Base-by-base conservation (phyloP, 2,888 invertebrate species). In the Xestia xanthographa region DNA sequence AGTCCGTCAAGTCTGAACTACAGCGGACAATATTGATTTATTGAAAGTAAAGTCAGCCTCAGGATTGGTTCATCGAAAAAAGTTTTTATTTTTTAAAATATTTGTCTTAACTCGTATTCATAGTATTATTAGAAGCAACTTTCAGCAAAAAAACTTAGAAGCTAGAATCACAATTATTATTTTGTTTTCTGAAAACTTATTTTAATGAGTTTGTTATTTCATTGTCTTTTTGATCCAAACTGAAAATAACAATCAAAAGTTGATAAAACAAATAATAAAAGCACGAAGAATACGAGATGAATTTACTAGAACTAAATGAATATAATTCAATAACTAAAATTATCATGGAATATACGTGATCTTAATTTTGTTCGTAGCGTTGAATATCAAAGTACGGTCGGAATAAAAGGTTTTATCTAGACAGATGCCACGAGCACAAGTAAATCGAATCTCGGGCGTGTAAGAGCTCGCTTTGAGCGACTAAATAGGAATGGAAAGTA, bases 371-470 rank as follows among this genome's bases (percentile, higher is more conserved):
- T 53, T 75, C 50, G 41, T 70, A 82, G 66, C 68, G 63, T 48
- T 70, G 45, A 70, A 76, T 85, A 45, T 67, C 50, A 48, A 73
- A 63, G 66, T 62, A 73, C 26, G 56, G 22, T 67, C 63, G 53
- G 77, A 62, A 71, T 66, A 69, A 73, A 77, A 82, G 77, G 63
- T 73, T 86, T 73, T 83, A 83, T 85, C 73, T 82, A 77, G 65
- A 62, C 68, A 77, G 86, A 73, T 74, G 72, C 77, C 83, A 83
- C 72, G 83, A 70, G 67, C 77, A 82, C 63, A 82, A 82, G 67
- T 74, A 82, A 82, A 83, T 85, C 62, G 86, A 82, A 85, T 83
- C 65, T 66, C 62, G 71, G 77, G 83, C 86, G 72, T 73, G 62
- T 85, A 77, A 85, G 56, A 82, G 67, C 70, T 62, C 73, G 83